Evolutionary conservation across 2,797 vertebrate species (phyloP).

Genomic region (Leptatherina wallacei): DNA sequence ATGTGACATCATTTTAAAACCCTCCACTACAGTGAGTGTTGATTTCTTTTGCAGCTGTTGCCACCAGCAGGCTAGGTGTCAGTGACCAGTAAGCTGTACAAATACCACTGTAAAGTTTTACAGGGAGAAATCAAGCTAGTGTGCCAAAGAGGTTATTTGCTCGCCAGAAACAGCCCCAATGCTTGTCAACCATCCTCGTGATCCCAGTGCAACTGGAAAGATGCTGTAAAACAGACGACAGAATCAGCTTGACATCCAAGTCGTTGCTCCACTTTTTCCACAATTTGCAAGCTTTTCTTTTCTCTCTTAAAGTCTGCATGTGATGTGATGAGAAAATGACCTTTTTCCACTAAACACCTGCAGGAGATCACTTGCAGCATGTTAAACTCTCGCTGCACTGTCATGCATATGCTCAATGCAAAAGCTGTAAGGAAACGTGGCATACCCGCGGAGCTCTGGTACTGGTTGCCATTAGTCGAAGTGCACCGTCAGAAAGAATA

Average conservation of each 20-base stretch:
- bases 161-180: conserved; percentile 36
- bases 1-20: conserved; percentile 61
- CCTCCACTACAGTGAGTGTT: conserved; percentile 51
- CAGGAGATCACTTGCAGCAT: conserved; percentile 51
- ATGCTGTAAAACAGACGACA: not conserved
- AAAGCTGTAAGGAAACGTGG: conserved; percentile 49
- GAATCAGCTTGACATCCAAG: conserved; percentile 16
- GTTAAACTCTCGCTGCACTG: conserved; percentile 44
- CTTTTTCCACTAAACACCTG: conserved; percentile 49
- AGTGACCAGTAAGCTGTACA: conserved; percentile 67
- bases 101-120: conserved; percentile 76
- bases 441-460: conserved; percentile 17
- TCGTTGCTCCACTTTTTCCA: conserved; percentile 15
- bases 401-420: too few relatives aligned
- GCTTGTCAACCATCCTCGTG: conserved; percentile 3
- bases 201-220: conserved; percentile 12
- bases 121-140: conserved; percentile 60
- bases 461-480: conserved; percentile 53
- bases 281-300: conserved; percentile 20
- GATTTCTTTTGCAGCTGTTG: conserved; percentile 73
- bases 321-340: conserved; percentile 35
- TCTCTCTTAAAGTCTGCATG: conserved; percentile 13
- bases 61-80: conserved; percentile 69
- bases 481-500: conserved; percentile 21
- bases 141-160: conserved; percentile 62